Evolutionary conservation across 2,797 vertebrate species (phyloP), one percentile per base, ranked within the genome.

Genomic region (Sphaeramia orbicularis): DNA sequence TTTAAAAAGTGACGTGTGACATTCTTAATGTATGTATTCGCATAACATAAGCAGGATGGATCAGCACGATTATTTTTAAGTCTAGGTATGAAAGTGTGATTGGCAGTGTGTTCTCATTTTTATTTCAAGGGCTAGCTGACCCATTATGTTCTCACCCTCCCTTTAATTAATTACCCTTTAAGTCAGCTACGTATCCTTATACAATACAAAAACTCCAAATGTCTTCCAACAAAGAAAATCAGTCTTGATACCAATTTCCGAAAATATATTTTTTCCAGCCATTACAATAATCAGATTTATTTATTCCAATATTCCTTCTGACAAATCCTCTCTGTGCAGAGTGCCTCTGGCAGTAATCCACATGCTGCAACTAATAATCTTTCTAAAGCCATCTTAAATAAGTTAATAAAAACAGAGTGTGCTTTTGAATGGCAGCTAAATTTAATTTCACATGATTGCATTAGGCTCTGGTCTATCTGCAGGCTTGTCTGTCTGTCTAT

Each of bases 381-480:
- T 56, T 83, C 59, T 64, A 74, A 78, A 52, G 53, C 45, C 71
- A 56, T 76, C 51, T 63, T 64, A 47, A 76, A 71, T 67, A 61
- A 79, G 68, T 71, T 81, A 35, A 77, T 87, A 67, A 72, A 80
- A 79, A 59, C 35, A 45, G 30, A 56, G 56, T 43, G 64, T 38
- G 56, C 52, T 56, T 81, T 84, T 78, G 74, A 86, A 84, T 82
- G 71, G 70, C 41, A 7, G 51, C 73, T 62, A 76, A 85, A 91
- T 87, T 63, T 61, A 78, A 89, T 91, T 90, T 84, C 61, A 77
- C 42, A 40, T 71, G 73, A 90, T 86, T 90, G 84, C 82, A 91
- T 92, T 89, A 87, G 80, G 43, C 80, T 13, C 49, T 16, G 37
- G 55, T 52, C 55, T 50, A 30, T 47, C 18, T 19, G 65, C 58